Evolutionary conservation across 1,140 invertebrate genomes (phyloP).

Genomic region (Zelostemma sp.): DNA sequence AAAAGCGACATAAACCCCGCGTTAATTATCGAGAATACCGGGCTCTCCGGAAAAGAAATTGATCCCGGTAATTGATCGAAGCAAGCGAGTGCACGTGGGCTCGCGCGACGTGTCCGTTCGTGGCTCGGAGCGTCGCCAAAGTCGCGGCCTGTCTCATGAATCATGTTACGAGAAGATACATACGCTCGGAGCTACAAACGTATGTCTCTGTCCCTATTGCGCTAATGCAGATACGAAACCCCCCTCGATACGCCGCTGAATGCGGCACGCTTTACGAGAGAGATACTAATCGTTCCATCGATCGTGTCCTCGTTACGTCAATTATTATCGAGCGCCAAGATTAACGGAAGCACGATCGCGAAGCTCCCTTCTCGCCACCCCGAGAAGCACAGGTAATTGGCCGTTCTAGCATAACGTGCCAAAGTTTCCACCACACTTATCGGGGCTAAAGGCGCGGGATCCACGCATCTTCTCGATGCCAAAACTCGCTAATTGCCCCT

Average conservation of each 20-base stretch:
- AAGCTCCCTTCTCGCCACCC: slow-evolving; percentile 27
- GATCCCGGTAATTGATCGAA: no score
- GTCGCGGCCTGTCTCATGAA: background rate
- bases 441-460: slow-evolving; percentile 18
- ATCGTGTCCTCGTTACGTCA: slow-evolving; percentile 46
- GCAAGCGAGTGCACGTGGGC: no score
- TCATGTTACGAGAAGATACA: background rate
- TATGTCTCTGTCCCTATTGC: background rate
- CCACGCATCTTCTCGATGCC: slow-evolving; percentile 11
- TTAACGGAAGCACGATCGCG: slow-evolving; percentile 39
- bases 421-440: slow-evolving; percentile 36
- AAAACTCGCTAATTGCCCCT: slow-evolving; percentile 12
- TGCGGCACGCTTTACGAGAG: slow-evolving; percentile 22
- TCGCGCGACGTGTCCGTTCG: no score
- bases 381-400: slow-evolving; percentile 32
- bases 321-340: slow-evolving; percentile 42
- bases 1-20: no score
- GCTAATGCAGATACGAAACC: background rate
- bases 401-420: slow-evolving; percentile 31
- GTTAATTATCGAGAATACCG: no score
- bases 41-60: no score
- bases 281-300: slow-evolving; percentile 45
- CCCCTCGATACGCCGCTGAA: background rate
- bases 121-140: no score
- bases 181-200: background rate